Evolutionary conservation across 2,797 vertebrate genomes (phyloP).

Genomic region (Melanotaenia parkinsoni): DNA sequence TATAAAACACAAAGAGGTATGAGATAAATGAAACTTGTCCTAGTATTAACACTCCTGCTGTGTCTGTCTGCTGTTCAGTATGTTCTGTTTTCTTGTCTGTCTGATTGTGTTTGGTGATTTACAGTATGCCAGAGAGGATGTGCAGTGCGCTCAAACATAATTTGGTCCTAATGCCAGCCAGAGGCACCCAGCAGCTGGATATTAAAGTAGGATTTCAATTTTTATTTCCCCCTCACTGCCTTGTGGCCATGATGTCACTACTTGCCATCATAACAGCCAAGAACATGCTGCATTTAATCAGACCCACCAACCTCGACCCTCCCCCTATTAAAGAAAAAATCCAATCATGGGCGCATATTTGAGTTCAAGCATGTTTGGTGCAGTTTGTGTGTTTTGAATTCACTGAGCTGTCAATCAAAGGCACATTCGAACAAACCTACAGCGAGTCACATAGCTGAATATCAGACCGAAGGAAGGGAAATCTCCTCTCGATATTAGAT

Average conservation of each 20-base stretch:
- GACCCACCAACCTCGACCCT: conserved; percentile 12
- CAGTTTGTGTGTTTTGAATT: conserved; percentile 13
- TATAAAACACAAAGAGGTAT: conserved; percentile 12
- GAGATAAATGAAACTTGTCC: conserved; percentile 10
- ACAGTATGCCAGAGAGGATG: conserved; percentile 42
- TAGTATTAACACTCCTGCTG: conserved; percentile 5
- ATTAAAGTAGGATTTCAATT: conserved; percentile 59
- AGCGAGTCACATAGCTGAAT: conserved; percentile 19
- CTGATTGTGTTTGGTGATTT: conserved; percentile 45
- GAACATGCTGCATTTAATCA: conserved; percentile 36
- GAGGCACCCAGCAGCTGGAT: conserved; percentile 66
- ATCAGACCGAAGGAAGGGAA: conserved; percentile 28
- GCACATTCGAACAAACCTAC: conserved; percentile 21
- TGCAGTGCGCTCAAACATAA: conserved; percentile 49
- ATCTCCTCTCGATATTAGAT: conserved; percentile 27
- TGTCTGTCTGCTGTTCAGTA: conserved; percentile 27
- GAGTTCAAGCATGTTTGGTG: conserved; percentile 19
- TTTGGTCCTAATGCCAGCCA: conserved; percentile 70
- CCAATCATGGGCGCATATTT: conserved; percentile 14
- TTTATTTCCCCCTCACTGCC: conserved; percentile 21
- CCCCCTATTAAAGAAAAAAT: conserved; percentile 6
- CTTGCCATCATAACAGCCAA: conserved; percentile 18
- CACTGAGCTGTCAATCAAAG: conserved; percentile 30
- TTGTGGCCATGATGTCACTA: conserved; percentile 32
- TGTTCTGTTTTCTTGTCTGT: conserved; percentile 31